Evolutionary conservation across 2,888 invertebrate genomes (phyloP), one percentile per base, ranked within the genome.

Genomic region (Luperina testacea): DNA sequence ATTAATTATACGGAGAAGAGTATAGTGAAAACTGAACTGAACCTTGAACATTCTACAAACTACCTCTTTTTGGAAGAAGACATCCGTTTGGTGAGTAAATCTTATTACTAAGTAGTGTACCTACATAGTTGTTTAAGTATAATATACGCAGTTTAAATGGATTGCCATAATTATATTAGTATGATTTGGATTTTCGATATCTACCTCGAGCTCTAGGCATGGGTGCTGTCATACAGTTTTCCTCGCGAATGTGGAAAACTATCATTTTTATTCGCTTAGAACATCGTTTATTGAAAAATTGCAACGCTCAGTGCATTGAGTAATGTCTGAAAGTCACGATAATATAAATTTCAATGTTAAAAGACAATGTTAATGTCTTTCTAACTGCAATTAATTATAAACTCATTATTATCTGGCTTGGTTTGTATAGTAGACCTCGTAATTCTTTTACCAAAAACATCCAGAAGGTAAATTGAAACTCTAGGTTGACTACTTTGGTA

Each of bases 31-130:
- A 80, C 73, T 77, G 82, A 82, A 84, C 80, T 85, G 78, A 85
- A 83, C 73, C 73, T 87, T 84, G 77, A 81, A 82, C 63, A 72
- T 85, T 84, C 75, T 83, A 85, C 75, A 71, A 83, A 85, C 85
- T 88, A 87, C 83, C 81, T 90, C 80, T 80, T 84, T 86, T 86
- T 76, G 80, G 80, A 79, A 78, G 78, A 83, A 77, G 83, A 77
- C 76, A 78, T 77, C 68, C 68, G 75, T 90, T 89, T 87, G 91
- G 91, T 91, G 71, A 91, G 91, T 89, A 72, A 72, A 75, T 69
- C 48, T 59, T 77, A 64, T 70, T 77, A 76, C n/a, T 75, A 38
- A 75, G 2, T 63, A 42, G 48, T 48, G 48, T 48, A 67, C 13
- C 0, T 72, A 42, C 15, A 15, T 51, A 80, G 32, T 64, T 63